Evolutionary conservation across 2,113 vertebrate genomes (phyloP).

Genomic region (Orientallactaga bullata): DNA sequence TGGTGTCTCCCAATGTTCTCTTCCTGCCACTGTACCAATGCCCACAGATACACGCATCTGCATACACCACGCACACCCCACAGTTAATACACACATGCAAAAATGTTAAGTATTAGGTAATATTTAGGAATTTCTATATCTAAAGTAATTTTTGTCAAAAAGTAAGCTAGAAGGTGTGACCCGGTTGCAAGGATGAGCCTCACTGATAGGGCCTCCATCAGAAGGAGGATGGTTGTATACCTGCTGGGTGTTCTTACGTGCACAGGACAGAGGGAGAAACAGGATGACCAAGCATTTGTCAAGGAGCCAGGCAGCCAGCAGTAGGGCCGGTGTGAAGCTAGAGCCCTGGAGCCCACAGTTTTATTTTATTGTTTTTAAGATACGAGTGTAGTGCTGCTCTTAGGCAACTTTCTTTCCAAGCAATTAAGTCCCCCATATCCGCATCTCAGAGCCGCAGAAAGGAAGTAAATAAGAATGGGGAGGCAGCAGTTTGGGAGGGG

Average conservation of each 20-base stretch:
- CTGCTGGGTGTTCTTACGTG: not conserved
- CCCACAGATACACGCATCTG: too few species aligned
- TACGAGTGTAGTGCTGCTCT: slow-evolving; percentile 75
- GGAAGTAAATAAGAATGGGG: slow-evolving; percentile 82
- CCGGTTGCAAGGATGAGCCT: not conserved
- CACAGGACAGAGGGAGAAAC: not conserved
- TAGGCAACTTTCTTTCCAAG: slow-evolving; percentile 82
- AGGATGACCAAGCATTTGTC: not conserved
- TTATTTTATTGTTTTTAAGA: slow-evolving; percentile 84
- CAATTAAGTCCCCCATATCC: slow-evolving; percentile 86
- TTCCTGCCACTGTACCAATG: too few species aligned
- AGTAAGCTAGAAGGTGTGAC: not conserved
- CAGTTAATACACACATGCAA: too few species aligned
- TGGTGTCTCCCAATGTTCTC: too few species aligned
- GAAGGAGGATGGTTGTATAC: rapidly evolving
- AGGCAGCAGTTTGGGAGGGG: slow-evolving; percentile 77
- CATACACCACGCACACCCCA: too few species aligned
- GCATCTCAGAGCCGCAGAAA: slow-evolving; percentile 83
- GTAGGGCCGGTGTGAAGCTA: slow-evolving; percentile 70
- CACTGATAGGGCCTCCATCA: not conserved
- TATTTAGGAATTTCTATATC: not conserved
- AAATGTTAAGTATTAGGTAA: not conserved
- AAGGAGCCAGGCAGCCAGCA: slow-evolving; percentile 47
- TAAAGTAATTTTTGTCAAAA: not conserved
- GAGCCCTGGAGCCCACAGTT: slow-evolving; percentile 62